Evolutionary conservation across 2,888 invertebrate genomes (phyloP), one percentile per base, ranked within the genome.

Genomic region (Galerucella nymphaeae): DNA sequence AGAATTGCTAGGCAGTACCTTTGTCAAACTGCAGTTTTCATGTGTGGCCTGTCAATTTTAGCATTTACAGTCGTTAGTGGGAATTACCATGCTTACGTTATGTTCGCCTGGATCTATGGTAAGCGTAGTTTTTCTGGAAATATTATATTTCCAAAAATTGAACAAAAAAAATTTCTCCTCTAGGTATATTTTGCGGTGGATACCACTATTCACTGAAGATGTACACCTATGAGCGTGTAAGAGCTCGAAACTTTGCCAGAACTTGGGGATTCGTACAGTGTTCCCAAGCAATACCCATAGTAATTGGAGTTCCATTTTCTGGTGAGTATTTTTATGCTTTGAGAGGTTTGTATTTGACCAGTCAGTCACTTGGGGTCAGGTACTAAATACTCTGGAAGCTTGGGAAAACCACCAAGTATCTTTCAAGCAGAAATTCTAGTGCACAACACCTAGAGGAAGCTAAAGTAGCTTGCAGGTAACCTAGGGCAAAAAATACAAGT

Each of bases 261-360:
- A 95, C 95, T 0, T 96, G 96, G 96, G 94, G 95, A 72, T 96
- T 94, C 87, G 93, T 96, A 66, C 94, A 95, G 85, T 94, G 94
- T 84, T 94, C 94, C 13, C 96, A 96, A 86, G 94, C 94, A 16
- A 91, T 96, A 82, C 95, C 96, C 9, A 93, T 94, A 59, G 92
- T 94, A 1, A 92, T 96, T 65, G 96, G 96, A 63, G 93, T 95
- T 61, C 95, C 95, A 10, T 90, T 94, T 75, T 92, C 94, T 84
- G 94, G 94, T 94, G 86, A 84, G 58, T 59, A 20, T 18, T n/a
- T 38, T 11, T 10, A 63, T 8, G 23, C 2, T 2, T 63, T 5
- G 45, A 63, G 11, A 14, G 20, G 23, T 55, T 18, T 9, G 4
- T 38, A 41, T 41, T 63, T 14, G 42, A 11, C 42, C 23, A 23